Base-by-base conservation (phyloP, 2,113 vertebrate genomes). In the Abramis brama region DNA sequence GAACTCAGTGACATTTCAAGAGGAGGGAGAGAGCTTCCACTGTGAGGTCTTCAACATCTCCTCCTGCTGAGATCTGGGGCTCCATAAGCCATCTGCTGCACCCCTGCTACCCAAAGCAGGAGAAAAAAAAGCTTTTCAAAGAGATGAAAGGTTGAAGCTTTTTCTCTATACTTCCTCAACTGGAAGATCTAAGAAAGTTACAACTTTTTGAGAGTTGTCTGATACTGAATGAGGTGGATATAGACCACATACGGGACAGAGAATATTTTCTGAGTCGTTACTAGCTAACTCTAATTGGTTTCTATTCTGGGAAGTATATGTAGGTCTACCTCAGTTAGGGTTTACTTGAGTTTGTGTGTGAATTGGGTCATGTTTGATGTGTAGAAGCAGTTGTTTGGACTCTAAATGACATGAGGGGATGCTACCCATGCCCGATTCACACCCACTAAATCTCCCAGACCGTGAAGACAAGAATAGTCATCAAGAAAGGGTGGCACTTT, bases 21-120 rank as follows among this genome's bases (percentile, higher is more conserved):
- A 62, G 85, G 43, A 71, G 25, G 52, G 62, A 33, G 74, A 70
- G 55, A 83, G 57, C 52, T 55, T 62, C n/a, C 76, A 81, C 57
- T 52, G 88, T 68, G 89, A 82, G 88, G 89, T 90, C 90, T 71
- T 89, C 89, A 89, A 81, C 87, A 84, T 87, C 90, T 91, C 91
- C 93, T 92, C 93, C 94, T 93, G 92, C 94, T 93, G 92, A 89
- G 92, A 88, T 88, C 91, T 88, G 86, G 90, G 90, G 86, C 90
- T 91, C 90, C 89, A 90, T 89, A 84, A 91, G 89, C 94, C 93
- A 94, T 95, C 94, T 95, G 94, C 88, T 92, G 90, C 89, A 88
- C 87, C 88, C 87, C 82, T 87, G 85, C 83, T 88, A 90, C 87
- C 85, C 85, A 71, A 70, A 81, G 30, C 55, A 79, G 21, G 57